These are phyloP conservation scores for Gallinago nigripennis DNA, from an alignment of 2,797 vertebrate species.

Conservation along the genomic window DNA sequence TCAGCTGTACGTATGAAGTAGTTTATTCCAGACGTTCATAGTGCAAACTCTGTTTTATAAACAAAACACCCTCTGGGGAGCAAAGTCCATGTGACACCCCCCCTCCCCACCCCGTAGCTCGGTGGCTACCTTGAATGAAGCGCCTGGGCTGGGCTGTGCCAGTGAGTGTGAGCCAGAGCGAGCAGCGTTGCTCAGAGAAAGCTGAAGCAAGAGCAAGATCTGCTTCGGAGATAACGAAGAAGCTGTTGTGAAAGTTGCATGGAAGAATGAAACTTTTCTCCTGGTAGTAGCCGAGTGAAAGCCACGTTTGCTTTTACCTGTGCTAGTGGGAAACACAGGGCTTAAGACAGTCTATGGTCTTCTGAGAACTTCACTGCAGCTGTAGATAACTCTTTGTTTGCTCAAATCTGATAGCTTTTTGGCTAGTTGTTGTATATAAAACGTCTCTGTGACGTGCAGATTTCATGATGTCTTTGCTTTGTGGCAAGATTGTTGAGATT, in stretches of 20 bases:
- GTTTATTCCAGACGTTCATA: not conserved
- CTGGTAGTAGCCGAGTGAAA: not conserved
- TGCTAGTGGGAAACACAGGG: not conserved
- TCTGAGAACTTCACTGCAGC: not conserved
- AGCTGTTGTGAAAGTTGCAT: not conserved
- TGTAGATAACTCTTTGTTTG: not conserved
- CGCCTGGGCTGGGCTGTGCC: not conserved
- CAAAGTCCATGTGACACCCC: not conserved
- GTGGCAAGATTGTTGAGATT: not conserved
- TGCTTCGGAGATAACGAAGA: slow-evolving; percentile 19
- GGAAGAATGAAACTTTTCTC: not conserved
- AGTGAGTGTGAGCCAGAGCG: not conserved
- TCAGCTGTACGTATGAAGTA: not conserved
- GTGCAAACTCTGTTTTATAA: not conserved
- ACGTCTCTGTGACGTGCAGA: not conserved
- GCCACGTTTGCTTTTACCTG: not conserved
- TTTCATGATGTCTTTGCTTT: not conserved
- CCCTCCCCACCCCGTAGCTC: too few relatives aligned
- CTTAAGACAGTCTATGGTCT: not conserved
- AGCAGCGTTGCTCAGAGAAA: not conserved
- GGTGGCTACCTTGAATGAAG: not conserved
- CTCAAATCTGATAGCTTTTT: not conserved
- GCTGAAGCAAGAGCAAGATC: slow-evolving; percentile 20
- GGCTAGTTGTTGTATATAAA: not conserved
- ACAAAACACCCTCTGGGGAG: not conserved